Evolutionary conservation across 2,888 invertebrate genomes (phyloP).

Genomic region (Cheilosia urbana): DNA sequence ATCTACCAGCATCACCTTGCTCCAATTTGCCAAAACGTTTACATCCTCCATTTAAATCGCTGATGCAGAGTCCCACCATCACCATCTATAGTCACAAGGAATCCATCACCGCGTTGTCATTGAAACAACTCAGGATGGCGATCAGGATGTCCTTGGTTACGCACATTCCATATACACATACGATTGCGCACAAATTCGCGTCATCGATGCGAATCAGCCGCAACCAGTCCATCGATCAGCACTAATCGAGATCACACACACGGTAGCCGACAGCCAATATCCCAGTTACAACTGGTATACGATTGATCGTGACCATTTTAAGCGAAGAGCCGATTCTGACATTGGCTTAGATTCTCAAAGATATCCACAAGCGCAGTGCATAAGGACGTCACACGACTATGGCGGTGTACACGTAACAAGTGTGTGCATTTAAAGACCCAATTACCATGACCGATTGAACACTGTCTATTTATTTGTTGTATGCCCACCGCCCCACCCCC

Average conservation of each 20-base stretch:
- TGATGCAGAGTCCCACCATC: slow-evolving; percentile 5
- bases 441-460: slow-evolving; percentile 75
- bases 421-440: slow-evolving; percentile 62
- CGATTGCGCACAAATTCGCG: slow-evolving; percentile 47
- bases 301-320: slow-evolving; percentile 74
- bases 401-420: background rate
- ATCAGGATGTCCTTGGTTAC: slow-evolving; percentile 61
- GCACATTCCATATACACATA: slow-evolving; percentile 22
- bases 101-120: slow-evolving; percentile 58
- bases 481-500: slow-evolving; percentile 8
- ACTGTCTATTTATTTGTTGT: slow-evolving; percentile 33
- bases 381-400: slow-evolving; percentile 60
- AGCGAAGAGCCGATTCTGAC: slow-evolving; percentile 67
- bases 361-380: slow-evolving; percentile 59
- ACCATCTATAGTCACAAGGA: slow-evolving; percentile 63
- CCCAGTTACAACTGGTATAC: slow-evolving; percentile 58
- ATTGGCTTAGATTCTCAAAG: slow-evolving; percentile 75
- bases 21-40: slow-evolving; percentile 34
- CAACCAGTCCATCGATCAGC: slow-evolving; percentile 58
- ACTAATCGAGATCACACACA: slow-evolving; percentile 59
- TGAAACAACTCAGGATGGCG: slow-evolving; percentile 47
- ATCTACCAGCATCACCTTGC: slow-evolving; percentile 39
- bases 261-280: slow-evolving; percentile 14
- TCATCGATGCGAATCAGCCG: slow-evolving; percentile 42
- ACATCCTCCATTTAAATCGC: slow-evolving; percentile 27